These are phyloP conservation scores for Oreortyx pictus DNA, from an alignment of 2,797 vertebrate genomes.

Conservation along the genomic window DNA sequence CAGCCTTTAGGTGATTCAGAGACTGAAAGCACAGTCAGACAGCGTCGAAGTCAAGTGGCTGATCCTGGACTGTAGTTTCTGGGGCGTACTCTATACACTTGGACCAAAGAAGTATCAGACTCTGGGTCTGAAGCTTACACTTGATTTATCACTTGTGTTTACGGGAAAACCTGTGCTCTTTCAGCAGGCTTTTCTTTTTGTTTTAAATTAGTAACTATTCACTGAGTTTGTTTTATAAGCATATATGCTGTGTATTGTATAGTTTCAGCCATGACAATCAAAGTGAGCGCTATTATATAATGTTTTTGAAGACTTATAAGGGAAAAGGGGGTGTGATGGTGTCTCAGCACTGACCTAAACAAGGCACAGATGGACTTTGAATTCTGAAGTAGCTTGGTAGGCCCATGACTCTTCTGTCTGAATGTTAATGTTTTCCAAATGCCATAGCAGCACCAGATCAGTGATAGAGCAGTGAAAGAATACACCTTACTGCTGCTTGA, in stretches of 20 bases:
- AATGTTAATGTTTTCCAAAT: constrained; percentile 30
- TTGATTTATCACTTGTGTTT: constrained; percentile 66
- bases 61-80: constrained; percentile 56
- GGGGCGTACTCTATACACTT: not conserved
- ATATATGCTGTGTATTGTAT: not conserved
- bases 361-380: not conserved
- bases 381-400: not conserved
- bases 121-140: constrained; percentile 64
- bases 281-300: not conserved
- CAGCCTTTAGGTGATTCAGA: constrained; percentile 24
- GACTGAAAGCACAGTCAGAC: constrained; percentile 73
- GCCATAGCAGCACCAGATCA: constrained; percentile 9
- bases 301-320: not conserved
- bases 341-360: not conserved
- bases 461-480: not conserved
- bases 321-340: not conserved
- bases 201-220: constrained; percentile 29
- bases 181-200: constrained; percentile 54
- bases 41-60: constrained; percentile 74
- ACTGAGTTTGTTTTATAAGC: constrained; percentile 29
- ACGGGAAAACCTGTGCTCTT: constrained; percentile 45
- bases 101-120: constrained; percentile 72
- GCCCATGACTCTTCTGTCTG: not conserved
- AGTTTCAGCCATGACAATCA: constrained; percentile 71
- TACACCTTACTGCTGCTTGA: constrained; percentile 13